A percentile compares a stretch with the other conserved stretches of the same genome.
phyloP scores from a whole-genome alignment of 2,797 vertebrate genomes.

The Muraenolepis orangiensis region DNA sequence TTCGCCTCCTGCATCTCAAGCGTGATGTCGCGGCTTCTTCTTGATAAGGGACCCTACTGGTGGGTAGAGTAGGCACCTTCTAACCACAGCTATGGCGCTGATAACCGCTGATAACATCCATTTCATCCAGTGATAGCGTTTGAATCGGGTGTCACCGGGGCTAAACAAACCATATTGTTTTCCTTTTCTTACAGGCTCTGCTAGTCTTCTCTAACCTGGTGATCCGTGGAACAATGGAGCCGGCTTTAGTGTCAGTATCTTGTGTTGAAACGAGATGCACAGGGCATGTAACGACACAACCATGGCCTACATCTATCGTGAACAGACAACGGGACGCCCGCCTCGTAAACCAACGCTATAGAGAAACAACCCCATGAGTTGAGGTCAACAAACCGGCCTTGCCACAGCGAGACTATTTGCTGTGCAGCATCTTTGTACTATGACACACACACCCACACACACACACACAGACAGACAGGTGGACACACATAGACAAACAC shows the following conservation, averaged over 20 bases:
- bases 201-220: background rate
- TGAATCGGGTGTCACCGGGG: no score
- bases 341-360: background rate
- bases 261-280: constrained; percentile 6
- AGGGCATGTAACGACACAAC: constrained; percentile 6
- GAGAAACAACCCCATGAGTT: constrained; percentile 7
- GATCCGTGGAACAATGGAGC: background rate
- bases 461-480: constrained; percentile 12
- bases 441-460: constrained; percentile 20
- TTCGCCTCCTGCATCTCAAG: no score
- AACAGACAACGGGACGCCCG: background rate
- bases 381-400: constrained; percentile 12
- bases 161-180: background rate
- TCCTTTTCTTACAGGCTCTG: background rate
- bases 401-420: constrained; percentile 12
- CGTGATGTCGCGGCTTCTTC: no score
- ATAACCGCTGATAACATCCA: no score
- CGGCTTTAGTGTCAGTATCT: constrained; percentile 2
- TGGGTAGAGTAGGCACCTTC: no score
- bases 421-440: background rate
- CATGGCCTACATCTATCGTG: background rate
- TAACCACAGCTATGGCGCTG: no score
- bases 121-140: no score
- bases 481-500: constrained; percentile 18
- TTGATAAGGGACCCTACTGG: no score